Evolutionary conservation across 2,888 invertebrate genomes (phyloP).

Genomic region (Eumacrocentrus americanus): DNA sequence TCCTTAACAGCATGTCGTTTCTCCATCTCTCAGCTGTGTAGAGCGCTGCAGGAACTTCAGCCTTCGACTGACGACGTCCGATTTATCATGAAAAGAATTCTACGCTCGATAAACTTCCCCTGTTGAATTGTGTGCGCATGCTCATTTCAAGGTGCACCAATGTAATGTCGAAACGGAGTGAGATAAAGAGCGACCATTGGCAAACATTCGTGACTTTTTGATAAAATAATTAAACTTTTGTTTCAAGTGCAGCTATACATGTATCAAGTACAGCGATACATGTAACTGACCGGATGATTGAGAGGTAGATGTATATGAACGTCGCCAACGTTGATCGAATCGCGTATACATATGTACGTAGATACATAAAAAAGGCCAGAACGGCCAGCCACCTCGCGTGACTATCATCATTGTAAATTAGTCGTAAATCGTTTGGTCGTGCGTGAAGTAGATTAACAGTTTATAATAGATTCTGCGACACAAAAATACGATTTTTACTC

Average conservation of each 20-base stretch:
- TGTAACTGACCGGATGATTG: constrained; percentile 46
- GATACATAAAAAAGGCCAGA: background rate
- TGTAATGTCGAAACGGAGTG: constrained; percentile 2
- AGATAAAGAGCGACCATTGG: background rate
- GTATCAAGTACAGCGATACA: too few species aligned
- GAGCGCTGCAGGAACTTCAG: constrained; percentile 24
- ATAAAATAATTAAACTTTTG: constrained; percentile 7
- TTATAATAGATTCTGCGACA: constrained; percentile 42
- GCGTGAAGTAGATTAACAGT: constrained; percentile 46
- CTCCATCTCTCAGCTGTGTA: too few species aligned
- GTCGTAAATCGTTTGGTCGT: constrained; percentile 52
- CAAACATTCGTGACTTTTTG: background rate
- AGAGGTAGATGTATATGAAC: constrained; percentile 47
- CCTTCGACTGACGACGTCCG: constrained; percentile 25
- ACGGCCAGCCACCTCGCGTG: constrained; percentile 47
- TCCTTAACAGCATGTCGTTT: constrained; percentile 3
- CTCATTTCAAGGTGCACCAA: constrained; percentile 16
- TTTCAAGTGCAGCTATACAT: background rate
- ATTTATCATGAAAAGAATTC: constrained; percentile 30
- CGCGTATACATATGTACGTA: constrained; percentile 37
- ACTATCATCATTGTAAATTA: constrained; percentile 55
- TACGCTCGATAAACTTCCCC: constrained; percentile 30
- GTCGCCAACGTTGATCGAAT: constrained; percentile 46
- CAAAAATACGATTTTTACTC: too few species aligned
- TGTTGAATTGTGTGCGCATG: constrained; percentile 23